Evolutionary conservation across 2,797 vertebrate species (phyloP), one percentile per base, ranked within the genome.

Genomic region (Syngnathus rostellatus): DNA sequence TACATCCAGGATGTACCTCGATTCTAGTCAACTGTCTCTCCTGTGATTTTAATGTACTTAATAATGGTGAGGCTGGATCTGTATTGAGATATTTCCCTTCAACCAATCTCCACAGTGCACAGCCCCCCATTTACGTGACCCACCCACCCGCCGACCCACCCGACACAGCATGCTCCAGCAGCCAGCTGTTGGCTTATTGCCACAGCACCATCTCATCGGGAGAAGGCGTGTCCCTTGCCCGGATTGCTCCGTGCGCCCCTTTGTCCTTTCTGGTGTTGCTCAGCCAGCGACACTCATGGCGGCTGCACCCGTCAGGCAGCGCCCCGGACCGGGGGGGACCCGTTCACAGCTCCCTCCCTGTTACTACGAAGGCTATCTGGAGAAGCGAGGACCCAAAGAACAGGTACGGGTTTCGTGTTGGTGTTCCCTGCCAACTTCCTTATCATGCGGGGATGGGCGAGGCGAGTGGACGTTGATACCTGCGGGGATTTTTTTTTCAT

Each of bases 351-450:
- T 88, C 23, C 87, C 92, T 5, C 86, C 88, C 7, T 93, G 91
- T 75, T 93, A 93, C 81, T 89, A 92, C 6, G 93, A 94, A 80
- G 92, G 92, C 14, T 94, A 91, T 77, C 84, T 95, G 73, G 91
- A 94, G 78, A 96, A 95, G 77, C 84, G 92, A 51, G 91, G 87
- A 23, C 77, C 89, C 12, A 83, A 84, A 9, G 93, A 94, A 31
- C 90, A 76, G 94, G 94, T 95, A 86, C 31, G 17, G 54, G 3
- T 11, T 39, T 66, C 54, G 55, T 41, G 70, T 79, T 82, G 82
- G 79, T 75, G 71, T 70, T 77, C 66, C 73, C 72, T 87, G 85
- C 86, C 83, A 89, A 89, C 85, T 87, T 88, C 85, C 85, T 84
- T 41, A 46, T 84, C 77, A 73, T 80, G 74, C 46, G 37, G 25